These are phyloP conservation scores for Ianthella basta DNA, from an alignment of 37 sponge, comb jelly and placozoan genomes.

Conservation along the genomic window DNA sequence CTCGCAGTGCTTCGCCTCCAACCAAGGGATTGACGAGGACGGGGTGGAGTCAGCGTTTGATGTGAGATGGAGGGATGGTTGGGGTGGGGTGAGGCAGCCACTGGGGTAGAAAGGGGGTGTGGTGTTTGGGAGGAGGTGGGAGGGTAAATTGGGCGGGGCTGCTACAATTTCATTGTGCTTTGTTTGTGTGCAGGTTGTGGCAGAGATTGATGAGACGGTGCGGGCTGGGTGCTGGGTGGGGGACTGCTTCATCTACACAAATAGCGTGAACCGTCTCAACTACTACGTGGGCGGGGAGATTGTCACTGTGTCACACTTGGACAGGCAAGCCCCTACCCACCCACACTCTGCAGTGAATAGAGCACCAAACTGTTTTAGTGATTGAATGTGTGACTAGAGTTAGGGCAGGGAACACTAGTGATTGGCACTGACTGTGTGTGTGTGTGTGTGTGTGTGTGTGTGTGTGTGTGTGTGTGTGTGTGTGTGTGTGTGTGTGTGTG, in stretches of 20 bases:
- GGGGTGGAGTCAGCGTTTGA: slow-evolving; percentile 90
- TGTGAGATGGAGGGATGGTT: slow-evolving; percentile 34
- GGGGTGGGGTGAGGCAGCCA: slow-evolving; percentile 11
- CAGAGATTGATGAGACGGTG: slow-evolving; percentile 78
- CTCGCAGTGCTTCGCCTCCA: slow-evolving; percentile 42
- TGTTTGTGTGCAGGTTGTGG: slow-evolving; percentile 53
- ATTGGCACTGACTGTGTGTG: no score
- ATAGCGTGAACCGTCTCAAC: slow-evolving; percentile 89
- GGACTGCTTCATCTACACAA: slow-evolving; percentile 98
- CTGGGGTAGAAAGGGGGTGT: slow-evolving; percentile 57
- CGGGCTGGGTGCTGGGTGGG: slow-evolving; percentile 93
- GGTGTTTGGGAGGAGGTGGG: slow-evolving; percentile 80
- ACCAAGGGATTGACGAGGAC: slow-evolving; percentile 83
- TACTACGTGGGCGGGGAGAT: slow-evolving; percentile 98
- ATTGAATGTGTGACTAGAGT: no score
- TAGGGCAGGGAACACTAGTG: no score
- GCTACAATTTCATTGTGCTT: background rate
- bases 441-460: no score
- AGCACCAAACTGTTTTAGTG: background rate
- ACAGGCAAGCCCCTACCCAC: slow-evolving; percentile 64
- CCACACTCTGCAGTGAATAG: no score
- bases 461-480: no score
- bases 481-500: no score
- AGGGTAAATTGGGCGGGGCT: slow-evolving; percentile 48
- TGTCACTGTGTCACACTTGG: slow-evolving; percentile 94